Evolutionary conservation across 2,888 invertebrate genomes (phyloP), one percentile per base, ranked within the genome.

Genomic region (Abrostola triplasia): DNA sequence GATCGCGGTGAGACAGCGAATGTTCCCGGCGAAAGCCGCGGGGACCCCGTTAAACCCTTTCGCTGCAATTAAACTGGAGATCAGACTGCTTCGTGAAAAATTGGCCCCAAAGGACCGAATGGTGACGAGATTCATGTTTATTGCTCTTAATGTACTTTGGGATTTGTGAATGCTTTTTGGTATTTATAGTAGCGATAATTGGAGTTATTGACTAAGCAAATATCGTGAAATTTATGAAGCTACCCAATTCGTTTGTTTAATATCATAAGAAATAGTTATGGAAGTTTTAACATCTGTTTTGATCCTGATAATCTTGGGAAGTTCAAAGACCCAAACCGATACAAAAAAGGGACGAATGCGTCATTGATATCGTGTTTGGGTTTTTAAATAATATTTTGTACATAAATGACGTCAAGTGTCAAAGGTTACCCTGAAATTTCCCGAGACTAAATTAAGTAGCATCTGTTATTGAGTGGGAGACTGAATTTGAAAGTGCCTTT

Each of bases 11-110:
- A 58, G 61, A 50, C 48, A 47, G 37, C 47, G 50, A 24, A 52
- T 24, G 60, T 59, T 38, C 55, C 55, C 24, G n/a, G 38, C 40
- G 0, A 35, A 51, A 9, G 48, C 76, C 38, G 1, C 11, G 6
- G 57, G 42, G 69, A 63, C 7, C 8, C 0, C 37, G 38, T 24
- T 61, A 59, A 61, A 66, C 61, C 64, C 56, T 51, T 40, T 55
- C 44, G 48, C 68, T 67, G 65, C 69, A 68, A 73, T 75, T 75
- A 77, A 72, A 66, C 70, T 54, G 52, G 63, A 62, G 75, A 66
- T 78, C 70, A 56, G 66, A 69, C 62, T 56, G 61, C 66, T 53
- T 9, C 50, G 53, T 68, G 62, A 77, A 69, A 71, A 73, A 77
- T 67, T 47, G 38, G 35, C 48, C 71, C 67, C 65, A 8, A 10